Evolutionary conservation across 2,797 vertebrate species (phyloP), one percentile per base, ranked within the genome.

Genomic region (Xenops minutus): DNA sequence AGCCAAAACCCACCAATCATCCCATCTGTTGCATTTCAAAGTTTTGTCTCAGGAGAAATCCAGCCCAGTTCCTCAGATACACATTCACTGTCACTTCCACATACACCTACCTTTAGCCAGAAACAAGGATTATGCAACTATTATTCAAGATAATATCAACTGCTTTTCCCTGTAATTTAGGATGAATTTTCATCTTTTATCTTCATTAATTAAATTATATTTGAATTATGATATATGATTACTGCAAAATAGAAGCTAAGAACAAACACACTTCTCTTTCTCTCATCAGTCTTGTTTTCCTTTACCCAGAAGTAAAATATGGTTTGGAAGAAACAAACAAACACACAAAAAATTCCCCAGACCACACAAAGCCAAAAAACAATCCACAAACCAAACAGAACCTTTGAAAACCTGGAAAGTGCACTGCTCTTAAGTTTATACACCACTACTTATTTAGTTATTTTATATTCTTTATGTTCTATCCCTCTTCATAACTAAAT

Each of bases 1-100:
- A 2, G 0, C 1, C 17, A 22, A 64, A 64, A 14, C 6, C 3
- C 15, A 34, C 20, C 19, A 54, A 20, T 10, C 17, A 34, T 7
- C 15, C 5, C 49, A 46, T 17, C 27, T 58, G 27, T 48, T 29
- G 41, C 36, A 68, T 63, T 83, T 52, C 14, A 77, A 76, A 89
- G 3, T 2, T 29, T n/a, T 8, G 8, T 52, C 43, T 44, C 29
- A 69, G 23, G 54, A 84, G 17, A 44, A 36, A 32, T 62, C 32
- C 52, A 61, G 19, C 9, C 22, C 15, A 67, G 17, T n/a, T 88
- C 19, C 23, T 69, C 32, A 37, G 22, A 51, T 21, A 69, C 3
- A 51, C 5, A 32, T 86, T n/a, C 46, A 39, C 21, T 1, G 1
- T 21, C 54, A 36, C 34, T 63, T 56, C 17, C 55, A 75, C 13